A percentile compares a stretch with the other conserved stretches of the same genome.
Conservation (phyloP, 1,140 invertebrate species). For the Atta texana region DNA sequence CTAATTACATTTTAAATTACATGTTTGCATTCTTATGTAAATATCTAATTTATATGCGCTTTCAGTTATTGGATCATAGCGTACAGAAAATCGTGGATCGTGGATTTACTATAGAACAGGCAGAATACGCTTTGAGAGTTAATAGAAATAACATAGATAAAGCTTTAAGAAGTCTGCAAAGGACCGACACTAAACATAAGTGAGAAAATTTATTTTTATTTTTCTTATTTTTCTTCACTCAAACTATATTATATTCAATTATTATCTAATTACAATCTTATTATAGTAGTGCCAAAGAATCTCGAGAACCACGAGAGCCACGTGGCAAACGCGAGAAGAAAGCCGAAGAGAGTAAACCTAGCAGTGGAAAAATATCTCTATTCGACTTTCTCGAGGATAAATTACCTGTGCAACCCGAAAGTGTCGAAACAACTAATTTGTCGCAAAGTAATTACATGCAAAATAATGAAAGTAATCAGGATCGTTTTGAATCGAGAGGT, state of each 20-base stretch:
- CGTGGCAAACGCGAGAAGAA: slow-evolving; percentile 87
- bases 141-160: slow-evolving; percentile 91
- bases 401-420: slow-evolving; percentile 88
- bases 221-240: slow-evolving; percentile 8
- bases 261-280: slow-evolving; percentile 11
- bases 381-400: slow-evolving; percentile 96
- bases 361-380: slow-evolving; percentile 92
- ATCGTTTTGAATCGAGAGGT: slow-evolving; percentile 75
- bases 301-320: slow-evolving; percentile 80
- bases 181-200: slow-evolving; percentile 82
- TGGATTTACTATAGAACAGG: slow-evolving; percentile 92
- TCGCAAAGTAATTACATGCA: slow-evolving; percentile 73
- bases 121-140: slow-evolving; percentile 90
- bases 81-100: slow-evolving; percentile 93
- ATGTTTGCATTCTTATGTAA: not conserved
- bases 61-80: slow-evolving; percentile 90
- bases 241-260: not conserved
- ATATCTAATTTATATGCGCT: slow-evolving; percentile 37
- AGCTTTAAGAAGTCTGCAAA: slow-evolving; percentile 90
- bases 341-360: slow-evolving; percentile 90
- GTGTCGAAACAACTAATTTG: slow-evolving; percentile 70
- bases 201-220: slow-evolving; percentile 23
- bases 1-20: not conserved
- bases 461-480: slow-evolving; percentile 76
- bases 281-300: slow-evolving; percentile 69